Percentiles rank a stretch among this genome's conserved stretches.
Conservation (phyloP, 2,113 vertebrate genomes). For the Nettapus auritus region DNA sequence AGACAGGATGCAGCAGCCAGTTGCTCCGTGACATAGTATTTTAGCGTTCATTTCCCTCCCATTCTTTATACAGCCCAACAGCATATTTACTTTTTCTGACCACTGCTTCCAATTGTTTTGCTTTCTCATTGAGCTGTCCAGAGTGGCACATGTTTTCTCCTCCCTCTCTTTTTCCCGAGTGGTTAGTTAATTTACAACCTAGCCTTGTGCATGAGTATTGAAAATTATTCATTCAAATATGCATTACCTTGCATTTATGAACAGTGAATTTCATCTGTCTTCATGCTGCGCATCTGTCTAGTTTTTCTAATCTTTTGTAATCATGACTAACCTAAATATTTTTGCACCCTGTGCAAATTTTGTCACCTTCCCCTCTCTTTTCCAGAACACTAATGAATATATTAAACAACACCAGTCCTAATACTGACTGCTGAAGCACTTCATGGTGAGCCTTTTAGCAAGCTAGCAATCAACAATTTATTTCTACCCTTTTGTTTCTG, state of each 20-base stretch:
- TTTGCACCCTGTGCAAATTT: slow-evolving; percentile 55
- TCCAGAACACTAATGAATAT: slow-evolving; percentile 16
- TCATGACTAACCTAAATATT: slow-evolving; percentile 59
- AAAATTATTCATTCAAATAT: slow-evolving; percentile 66
- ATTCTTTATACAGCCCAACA: not conserved
- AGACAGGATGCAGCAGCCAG: not conserved
- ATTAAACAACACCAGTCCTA: slow-evolving; percentile 19
- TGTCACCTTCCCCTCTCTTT: slow-evolving; percentile 45
- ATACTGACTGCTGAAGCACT: slow-evolving; percentile 36
- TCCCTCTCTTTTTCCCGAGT: slow-evolving; percentile 4
- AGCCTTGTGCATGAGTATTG: slow-evolving; percentile 43
- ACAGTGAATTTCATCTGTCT: slow-evolving; percentile 58
- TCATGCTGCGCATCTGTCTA: slow-evolving; percentile 44
- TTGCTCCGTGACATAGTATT: not conserved
- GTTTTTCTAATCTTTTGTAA: slow-evolving; percentile 59
- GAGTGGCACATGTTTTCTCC: not conserved
- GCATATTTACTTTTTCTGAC: not conserved
- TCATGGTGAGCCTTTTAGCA: slow-evolving; percentile 49
- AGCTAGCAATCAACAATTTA: slow-evolving; percentile 53
- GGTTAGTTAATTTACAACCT: slow-evolving; percentile 52
- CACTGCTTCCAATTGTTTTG: not conserved
- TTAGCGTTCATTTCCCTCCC: not conserved
- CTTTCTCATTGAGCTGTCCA: not conserved
- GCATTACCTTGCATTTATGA: slow-evolving; percentile 62
- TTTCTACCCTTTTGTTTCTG: slow-evolving; percentile 37